phyloP scores from a whole-genome alignment of 2,888 invertebrate species.

The Stenolophus ochropezus region DNA sequence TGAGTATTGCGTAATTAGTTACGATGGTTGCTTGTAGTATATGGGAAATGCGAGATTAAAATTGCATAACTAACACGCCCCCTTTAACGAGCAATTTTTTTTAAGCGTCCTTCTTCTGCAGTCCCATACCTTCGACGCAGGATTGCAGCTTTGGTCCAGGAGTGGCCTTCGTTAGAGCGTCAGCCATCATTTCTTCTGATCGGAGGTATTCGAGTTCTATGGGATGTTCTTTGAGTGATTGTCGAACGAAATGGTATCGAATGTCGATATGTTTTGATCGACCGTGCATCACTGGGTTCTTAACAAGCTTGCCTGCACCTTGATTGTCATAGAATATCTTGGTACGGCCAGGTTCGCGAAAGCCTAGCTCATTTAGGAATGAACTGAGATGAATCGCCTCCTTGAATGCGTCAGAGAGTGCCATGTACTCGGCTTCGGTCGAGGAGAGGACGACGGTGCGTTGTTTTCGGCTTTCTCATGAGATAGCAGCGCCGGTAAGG shows the following conservation, averaged over 20 bases:
- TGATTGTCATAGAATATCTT: neutral
- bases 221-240: neutral
- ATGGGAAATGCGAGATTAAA: too few relatives aligned
- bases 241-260: slow-evolving; percentile 4
- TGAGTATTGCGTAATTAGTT: too few relatives aligned
- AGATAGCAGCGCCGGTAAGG: slow-evolving; percentile 6
- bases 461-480: slow-evolving; percentile 42
- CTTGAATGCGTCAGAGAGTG: slow-evolving; percentile 49
- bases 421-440: slow-evolving; percentile 60
- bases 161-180: neutral
- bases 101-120: too few relatives aligned
- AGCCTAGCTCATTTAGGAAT: slow-evolving; percentile 17
- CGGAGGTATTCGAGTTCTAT: neutral
- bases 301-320: neutral
- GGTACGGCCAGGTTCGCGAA: neutral
- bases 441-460: slow-evolving; percentile 47
- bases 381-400: slow-evolving; percentile 35
- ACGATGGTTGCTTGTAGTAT: too few relatives aligned
- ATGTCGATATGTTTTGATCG: slow-evolving; percentile 14
- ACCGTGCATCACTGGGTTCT: neutral
- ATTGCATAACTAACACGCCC: too few relatives aligned
- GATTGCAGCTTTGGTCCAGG: slow-evolving; percentile 2
- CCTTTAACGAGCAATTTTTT: too few relatives aligned
- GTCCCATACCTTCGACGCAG: neutral
- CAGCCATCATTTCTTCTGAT: neutral